Evolutionary conservation across 2,797 vertebrate genomes (phyloP), one percentile per base, ranked within the genome.

Genomic region (Chromis chromis): DNA sequence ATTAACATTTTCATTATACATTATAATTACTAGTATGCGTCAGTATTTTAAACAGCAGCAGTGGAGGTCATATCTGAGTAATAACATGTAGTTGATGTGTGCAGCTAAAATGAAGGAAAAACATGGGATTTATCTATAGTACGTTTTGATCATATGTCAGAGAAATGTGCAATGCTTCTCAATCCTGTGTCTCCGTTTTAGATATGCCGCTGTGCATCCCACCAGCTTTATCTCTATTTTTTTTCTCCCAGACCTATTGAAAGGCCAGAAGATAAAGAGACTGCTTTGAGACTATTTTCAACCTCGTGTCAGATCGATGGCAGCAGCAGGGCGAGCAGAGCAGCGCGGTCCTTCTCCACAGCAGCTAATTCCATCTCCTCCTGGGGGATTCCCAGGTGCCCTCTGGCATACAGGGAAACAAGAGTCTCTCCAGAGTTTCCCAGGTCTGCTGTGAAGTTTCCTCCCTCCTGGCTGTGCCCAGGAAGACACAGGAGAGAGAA

Each of bases 361-460:
- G 74, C n/a, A 22, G n/a, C 49, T 24, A 56, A 81, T 79, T 62
- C 44, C 16, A 61, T 48, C 63, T 60, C 61, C 65, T 80, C 76
- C 67, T 39, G 66, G 53, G 65, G 56, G 55, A 69, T 68, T 42
- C 53, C 55, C 64, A 52, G 72, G 50, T 65, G 60, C 64, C 74
- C 65, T 24, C 25, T 57, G 67, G 68, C 68, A 68, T 27, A 60
- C 19, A 3, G 40, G 10, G 64, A 56, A 63, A 76, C 83, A 76
- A 5, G 81, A 72, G 83, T 87, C 67, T 40, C 36, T 12, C 17
- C 66, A 48, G 76, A 60, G 71, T 27, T 59, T 73, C 56, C 65
- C n/a, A 63, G 77, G 71, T 69, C 74, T 76, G 66, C 76, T 60
- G 56, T 4, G 49, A 76, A 65, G 74, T 79, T 74, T 79, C 57